Base-by-base conservation (phyloP, 2,888 invertebrate species). In the Taphrorychus bicolor region DNA sequence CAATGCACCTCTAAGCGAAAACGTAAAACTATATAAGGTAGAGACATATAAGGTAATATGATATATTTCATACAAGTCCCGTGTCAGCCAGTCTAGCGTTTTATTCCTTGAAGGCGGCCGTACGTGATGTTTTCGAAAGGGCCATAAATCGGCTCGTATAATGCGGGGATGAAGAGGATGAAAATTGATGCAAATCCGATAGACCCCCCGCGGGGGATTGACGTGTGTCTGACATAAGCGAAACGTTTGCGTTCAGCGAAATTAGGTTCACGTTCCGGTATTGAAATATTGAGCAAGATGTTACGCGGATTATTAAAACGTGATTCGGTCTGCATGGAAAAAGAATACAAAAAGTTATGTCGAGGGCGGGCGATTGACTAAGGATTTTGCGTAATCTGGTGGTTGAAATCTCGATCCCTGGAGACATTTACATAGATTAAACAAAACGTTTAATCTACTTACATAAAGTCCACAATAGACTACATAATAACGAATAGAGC, bases 41-140 rank as follows among this genome's bases (percentile, higher is more conserved):
- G 32, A 32, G 32, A 32, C 9, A 45, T 45, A 16, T 11, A 16
- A 21, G 32, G 63, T 57, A 19, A 63, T 57, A 63, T 57, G 56
- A 63, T 63, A 63, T 57, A 49, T 63, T 62, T 62, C 24, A 52
- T 51, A 32, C 57, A 24, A 24, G 14, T 40, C 45, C 23, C 42
- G 23, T 42, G 62, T 24, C 60, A 60, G 21, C 24, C 40, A 60
- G 45, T 54, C 23, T 23, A 19, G 57, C 22, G 22, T 63, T 63
- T 63, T 63, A 63, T 63, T 63, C 56, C 41, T 57, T 9, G 45
- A 40, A 57, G 57, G 61, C 18, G 18, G 18, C 21, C 11, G 57
- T 63, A 63, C 63, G 63, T 63, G 63, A 56, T 51, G 57, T 63
- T 63, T 57, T 49, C 51, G 14, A 56, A 45, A 63, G 45, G 56